phyloP scores from a whole-genome alignment of 2,888 invertebrate species.

The Sepiola atlantica region DNA sequence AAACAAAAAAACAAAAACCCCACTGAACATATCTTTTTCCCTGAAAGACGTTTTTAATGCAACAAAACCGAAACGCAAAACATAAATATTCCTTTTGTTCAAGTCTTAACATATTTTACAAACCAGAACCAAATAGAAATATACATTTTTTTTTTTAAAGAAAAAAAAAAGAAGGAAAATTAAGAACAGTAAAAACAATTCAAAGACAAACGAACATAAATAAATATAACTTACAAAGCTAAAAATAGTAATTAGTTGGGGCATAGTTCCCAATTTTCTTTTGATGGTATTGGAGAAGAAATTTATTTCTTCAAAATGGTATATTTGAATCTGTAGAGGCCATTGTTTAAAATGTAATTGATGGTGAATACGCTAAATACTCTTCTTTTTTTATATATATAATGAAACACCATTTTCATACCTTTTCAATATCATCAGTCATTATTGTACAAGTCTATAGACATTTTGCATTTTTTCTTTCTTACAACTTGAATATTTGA shows the following conservation, averaged over 20 bases:
- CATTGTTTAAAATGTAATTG: background rate
- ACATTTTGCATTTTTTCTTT: background rate
- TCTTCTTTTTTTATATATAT: too few relatives aligned
- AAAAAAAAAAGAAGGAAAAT: background rate
- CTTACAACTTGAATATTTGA: constrained; percentile 6
- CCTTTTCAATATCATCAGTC: background rate
- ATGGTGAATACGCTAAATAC: background rate
- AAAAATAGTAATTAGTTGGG: background rate
- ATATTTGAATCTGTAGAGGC: background rate
- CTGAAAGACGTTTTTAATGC: background rate
- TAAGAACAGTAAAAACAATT: background rate
- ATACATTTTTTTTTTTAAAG: background rate
- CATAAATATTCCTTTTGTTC: background rate
- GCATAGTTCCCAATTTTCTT: background rate
- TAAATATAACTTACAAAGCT: background rate
- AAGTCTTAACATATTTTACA: background rate
- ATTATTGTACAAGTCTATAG: background rate
- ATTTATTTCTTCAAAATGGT: constrained; percentile 3
- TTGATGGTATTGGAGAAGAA: background rate
- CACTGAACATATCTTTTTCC: background rate
- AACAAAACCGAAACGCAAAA: background rate
- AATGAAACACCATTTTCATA: background rate
- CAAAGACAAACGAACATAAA: background rate
- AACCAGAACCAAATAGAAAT: background rate
- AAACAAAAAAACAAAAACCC: background rate